Percentiles rank a stretch among this genome's conserved stretches.
Evolutionary conservation across 2,797 vertebrate genomes (phyloP).

Genomic region (Dicrostonyx torquatus): DNA sequence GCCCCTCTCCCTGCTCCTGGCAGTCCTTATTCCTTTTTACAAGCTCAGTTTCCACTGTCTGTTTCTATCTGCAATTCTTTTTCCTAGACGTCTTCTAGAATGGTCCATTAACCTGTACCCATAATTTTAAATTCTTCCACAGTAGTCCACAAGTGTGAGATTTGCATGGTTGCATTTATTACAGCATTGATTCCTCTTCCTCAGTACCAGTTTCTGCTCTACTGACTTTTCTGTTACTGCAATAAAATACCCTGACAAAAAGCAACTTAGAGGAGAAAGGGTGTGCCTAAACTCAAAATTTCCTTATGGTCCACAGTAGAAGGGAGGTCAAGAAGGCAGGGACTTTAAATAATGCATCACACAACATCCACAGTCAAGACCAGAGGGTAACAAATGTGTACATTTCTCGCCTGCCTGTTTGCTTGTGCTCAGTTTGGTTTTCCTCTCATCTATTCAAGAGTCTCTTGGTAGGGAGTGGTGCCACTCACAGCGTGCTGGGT

Average conservation of each 20-base stretch:
- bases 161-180: background rate
- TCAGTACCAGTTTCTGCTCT: background rate
- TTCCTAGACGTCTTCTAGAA: background rate
- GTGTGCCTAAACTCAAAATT: background rate
- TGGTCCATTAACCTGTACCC: background rate
- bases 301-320: background rate
- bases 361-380: background rate
- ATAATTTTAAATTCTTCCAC: background rate
- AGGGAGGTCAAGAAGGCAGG: background rate
- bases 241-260: background rate
- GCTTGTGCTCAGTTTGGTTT: background rate
- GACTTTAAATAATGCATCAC: background rate
- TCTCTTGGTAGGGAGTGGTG: background rate
- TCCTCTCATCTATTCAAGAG: background rate
- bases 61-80: background rate
- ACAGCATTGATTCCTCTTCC: background rate
- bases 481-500: background rate
- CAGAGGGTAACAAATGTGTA: background rate
- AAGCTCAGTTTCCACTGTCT: background rate
- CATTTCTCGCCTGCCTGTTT: background rate
- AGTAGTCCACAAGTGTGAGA: background rate
- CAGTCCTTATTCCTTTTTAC: background rate
- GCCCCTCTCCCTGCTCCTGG: background rate
- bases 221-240: background rate
- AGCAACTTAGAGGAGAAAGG: background rate